Evolutionary conservation across 1,140 invertebrate genomes (phyloP).

Genomic region (Ceratoteleas bidentatus): DNA sequence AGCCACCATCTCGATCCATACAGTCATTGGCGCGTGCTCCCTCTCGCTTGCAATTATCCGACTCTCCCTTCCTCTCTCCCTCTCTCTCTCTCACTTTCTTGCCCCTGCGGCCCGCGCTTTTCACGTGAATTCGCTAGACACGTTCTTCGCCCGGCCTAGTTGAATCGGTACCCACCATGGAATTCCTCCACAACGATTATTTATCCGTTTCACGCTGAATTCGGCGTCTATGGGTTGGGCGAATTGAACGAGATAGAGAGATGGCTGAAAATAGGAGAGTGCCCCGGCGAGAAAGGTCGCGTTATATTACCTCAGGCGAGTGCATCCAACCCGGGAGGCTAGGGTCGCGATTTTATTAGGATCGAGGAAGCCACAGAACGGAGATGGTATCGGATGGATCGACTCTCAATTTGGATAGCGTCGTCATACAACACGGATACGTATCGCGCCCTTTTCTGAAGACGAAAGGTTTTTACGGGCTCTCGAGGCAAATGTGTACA

Average conservation of each 20-base stretch:
- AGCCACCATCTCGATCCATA: slow-evolving; percentile 42
- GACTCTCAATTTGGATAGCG: slow-evolving; percentile 74
- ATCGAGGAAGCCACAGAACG: slow-evolving; percentile 64
- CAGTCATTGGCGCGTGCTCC: slow-evolving; percentile 19
- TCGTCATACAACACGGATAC: slow-evolving; percentile 73
- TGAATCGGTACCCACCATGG: slow-evolving; percentile 44
- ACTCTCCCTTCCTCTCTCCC: slow-evolving; percentile 9
- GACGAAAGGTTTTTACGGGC: neutral
- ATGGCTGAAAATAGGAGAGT: slow-evolving; percentile 47
- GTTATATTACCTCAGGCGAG: slow-evolving; percentile 55
- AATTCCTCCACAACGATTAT: slow-evolving; percentile 67
- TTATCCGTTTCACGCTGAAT: slow-evolving; percentile 65
- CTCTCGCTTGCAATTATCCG: slow-evolving; percentile 22
- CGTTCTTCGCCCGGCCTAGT: slow-evolving; percentile 27
- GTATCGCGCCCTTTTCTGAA: slow-evolving; percentile 38
- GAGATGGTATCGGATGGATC: slow-evolving; percentile 71
- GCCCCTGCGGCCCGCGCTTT: slow-evolving; percentile 19
- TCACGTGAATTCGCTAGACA: slow-evolving; percentile 59
- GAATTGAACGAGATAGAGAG: slow-evolving; percentile 50
- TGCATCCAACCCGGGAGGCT: slow-evolving; percentile 41
- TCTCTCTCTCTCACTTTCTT: slow-evolving; percentile 38
- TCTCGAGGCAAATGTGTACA: neutral
- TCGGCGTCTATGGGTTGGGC: slow-evolving; percentile 35
- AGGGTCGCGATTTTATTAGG: slow-evolving; percentile 72
- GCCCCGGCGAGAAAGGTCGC: slow-evolving; percentile 49